A percentile compares a stretch with the other conserved stretches of the same genome.
These are phyloP conservation scores for Myotis lucifugus DNA, from an alignment of 2,113 vertebrate species.

Conservation along the genomic window DNA sequence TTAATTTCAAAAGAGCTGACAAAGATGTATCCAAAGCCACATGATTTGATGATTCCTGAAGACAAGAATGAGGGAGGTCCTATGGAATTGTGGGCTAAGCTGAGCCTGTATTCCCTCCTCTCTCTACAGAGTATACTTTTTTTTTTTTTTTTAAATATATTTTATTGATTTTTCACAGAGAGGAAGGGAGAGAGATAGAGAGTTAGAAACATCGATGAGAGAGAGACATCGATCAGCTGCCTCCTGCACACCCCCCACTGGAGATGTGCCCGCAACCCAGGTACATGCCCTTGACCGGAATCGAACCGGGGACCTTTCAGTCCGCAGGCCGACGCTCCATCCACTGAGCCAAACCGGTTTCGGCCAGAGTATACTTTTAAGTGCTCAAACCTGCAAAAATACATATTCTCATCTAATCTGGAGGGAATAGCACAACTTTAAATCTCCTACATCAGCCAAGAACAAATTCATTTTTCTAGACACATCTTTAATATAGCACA, in stretches of 20 bases:
- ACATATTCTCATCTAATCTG: not conserved
- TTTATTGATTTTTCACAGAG: too few relatives aligned
- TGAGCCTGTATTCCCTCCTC: not conserved
- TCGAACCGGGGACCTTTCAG: too few relatives aligned
- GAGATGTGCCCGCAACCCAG: too few relatives aligned
- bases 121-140: not conserved
- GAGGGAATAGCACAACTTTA: conserved; percentile 10
- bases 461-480: conserved; percentile 40
- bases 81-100: not conserved
- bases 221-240: too few relatives aligned
- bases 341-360: too few relatives aligned
- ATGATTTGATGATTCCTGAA: not conserved
- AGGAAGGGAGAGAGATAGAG: too few relatives aligned
- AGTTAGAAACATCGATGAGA: too few relatives aligned
- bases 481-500: not conserved
- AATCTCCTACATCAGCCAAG: conserved; percentile 7
- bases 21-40: not conserved
- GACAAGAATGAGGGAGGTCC: not conserved
- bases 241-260: too few relatives aligned
- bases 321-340: too few relatives aligned
- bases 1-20: conserved; percentile 47
- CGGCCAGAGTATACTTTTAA: not conserved
- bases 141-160: too few relatives aligned
- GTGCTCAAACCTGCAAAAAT: not conserved
- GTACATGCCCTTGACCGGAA: too few relatives aligned